Conservation (phyloP, 2,113 vertebrate genomes). For the Barnardius zonarius region DNA sequence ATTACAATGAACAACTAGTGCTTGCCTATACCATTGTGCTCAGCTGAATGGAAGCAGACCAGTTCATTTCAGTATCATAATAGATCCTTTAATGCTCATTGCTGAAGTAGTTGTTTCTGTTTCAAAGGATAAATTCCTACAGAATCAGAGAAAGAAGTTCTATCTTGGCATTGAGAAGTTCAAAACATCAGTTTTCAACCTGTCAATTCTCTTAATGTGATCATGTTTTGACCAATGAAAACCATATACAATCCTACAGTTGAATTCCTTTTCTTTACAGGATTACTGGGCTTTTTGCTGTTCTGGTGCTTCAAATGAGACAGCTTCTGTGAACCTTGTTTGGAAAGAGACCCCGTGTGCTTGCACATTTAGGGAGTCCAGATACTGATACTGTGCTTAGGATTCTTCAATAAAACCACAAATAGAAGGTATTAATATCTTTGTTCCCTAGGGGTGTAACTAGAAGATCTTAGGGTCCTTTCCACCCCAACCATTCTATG, state of each 20-base stretch:
- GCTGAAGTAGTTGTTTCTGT: slow-evolving; percentile 12
- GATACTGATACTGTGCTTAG: not conserved
- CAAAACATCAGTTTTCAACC: not conserved
- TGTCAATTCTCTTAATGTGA: not conserved
- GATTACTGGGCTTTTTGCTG: not conserved
- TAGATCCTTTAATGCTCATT: not conserved
- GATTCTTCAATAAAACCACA: not conserved
- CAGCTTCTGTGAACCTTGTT: not conserved
- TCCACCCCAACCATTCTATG: not conserved
- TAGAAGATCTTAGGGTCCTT: not conserved
- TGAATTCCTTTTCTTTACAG: not conserved
- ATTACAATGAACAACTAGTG: not conserved
- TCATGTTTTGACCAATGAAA: not conserved
- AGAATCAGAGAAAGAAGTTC: not conserved
- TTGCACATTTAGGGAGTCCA: not conserved
- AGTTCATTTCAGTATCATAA: not conserved
- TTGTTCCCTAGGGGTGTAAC: not conserved
- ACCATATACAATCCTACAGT: not conserved
- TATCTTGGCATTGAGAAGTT: not conserved
- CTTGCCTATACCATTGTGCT: not conserved
- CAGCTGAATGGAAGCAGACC: not conserved
- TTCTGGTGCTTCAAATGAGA: not conserved
- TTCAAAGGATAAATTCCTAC: slow-evolving; percentile 3
- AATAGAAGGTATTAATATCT: not conserved
- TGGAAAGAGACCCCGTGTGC: not conserved